A percentile compares a stretch with the other conserved stretches of the same genome.
phyloP scores from a whole-genome alignment of 2,888 invertebrate genomes.

The Lasioglossum marginatum region DNA sequence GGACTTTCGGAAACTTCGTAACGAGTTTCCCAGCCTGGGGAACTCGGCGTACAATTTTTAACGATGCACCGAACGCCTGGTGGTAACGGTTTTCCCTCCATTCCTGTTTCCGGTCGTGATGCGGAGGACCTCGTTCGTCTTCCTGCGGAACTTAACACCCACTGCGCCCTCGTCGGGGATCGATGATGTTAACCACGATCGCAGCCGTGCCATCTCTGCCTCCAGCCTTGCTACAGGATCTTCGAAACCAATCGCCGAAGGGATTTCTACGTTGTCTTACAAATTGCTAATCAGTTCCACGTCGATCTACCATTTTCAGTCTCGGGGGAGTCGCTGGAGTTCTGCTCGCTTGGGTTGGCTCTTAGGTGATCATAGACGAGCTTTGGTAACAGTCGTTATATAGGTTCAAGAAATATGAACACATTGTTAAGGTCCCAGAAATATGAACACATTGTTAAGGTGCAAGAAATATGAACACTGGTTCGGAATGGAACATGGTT shows the following conservation, averaged over 20 bases:
- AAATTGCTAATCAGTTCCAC: background rate
- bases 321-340: background rate
- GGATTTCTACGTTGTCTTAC: background rate
- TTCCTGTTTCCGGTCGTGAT: background rate
- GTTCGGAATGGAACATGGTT: no score
- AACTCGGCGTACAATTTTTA: conserved; percentile 14
- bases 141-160: conserved; percentile 6
- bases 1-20: conserved; percentile 32
- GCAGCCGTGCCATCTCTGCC: background rate
- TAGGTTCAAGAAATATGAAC: no score
- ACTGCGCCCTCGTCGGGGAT: background rate
- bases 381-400: no score
- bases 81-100: background rate
- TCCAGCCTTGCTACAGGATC: background rate
- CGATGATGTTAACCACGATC: conserved; percentile 3
- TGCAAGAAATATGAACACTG: no score
- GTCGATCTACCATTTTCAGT: background rate
- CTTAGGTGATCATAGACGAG: no score
- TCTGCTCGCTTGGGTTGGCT: background rate
- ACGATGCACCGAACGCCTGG: background rate
- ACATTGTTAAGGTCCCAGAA: no score
- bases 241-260: background rate
- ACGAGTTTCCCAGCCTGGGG: conserved; percentile 18
- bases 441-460: no score
- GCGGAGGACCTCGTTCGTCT: conserved; percentile 1